A percentile compares a stretch with the other conserved stretches of the same genome.
These are phyloP conservation scores for Polyploca ridens DNA, from an alignment of 2,888 invertebrate genomes.

Conservation along the genomic window DNA sequence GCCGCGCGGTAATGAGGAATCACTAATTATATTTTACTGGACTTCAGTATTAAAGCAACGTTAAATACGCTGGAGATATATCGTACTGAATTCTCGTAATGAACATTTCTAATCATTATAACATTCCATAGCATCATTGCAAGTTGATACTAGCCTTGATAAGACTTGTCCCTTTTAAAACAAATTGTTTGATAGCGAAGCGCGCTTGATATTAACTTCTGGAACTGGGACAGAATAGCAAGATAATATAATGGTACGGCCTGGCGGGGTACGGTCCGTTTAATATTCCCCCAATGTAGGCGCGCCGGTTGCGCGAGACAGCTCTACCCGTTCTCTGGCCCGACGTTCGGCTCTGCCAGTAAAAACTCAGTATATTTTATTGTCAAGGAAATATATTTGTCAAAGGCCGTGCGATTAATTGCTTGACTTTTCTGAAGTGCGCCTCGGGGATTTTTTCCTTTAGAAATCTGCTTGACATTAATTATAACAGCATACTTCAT, in stretches of 20 bases:
- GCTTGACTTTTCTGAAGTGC: slow-evolving; percentile 63
- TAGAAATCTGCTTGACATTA: slow-evolving; percentile 31
- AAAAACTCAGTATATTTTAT: slow-evolving; percentile 80
- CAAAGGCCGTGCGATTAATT: slow-evolving; percentile 76
- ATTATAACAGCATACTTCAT: not conserved
- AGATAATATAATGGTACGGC: slow-evolving; percentile 65
- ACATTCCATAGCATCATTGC: slow-evolving; percentile 21
- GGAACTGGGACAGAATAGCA: slow-evolving; percentile 57
- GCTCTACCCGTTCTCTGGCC: slow-evolving; percentile 71
- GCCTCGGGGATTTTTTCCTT: slow-evolving; percentile 51
- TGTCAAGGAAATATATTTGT: slow-evolving; percentile 81
- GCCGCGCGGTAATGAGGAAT: slow-evolving; percentile 83
- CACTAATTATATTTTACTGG: slow-evolving; percentile 84
- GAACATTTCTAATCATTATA: slow-evolving; percentile 23
- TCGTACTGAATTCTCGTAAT: slow-evolving; percentile 44
- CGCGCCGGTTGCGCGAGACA: slow-evolving; percentile 75
- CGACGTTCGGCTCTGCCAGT: slow-evolving; percentile 60
- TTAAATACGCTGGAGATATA: slow-evolving; percentile 59
- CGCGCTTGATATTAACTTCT: slow-evolving; percentile 44
- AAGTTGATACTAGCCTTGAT: slow-evolving; percentile 18
- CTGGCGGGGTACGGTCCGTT: slow-evolving; percentile 63
- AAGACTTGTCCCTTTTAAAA: slow-evolving; percentile 28
- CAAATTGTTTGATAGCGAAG: slow-evolving; percentile 35
- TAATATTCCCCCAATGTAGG: slow-evolving; percentile 78
- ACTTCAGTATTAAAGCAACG: slow-evolving; percentile 75